phyloP scores from a whole-genome alignment of 2,113 vertebrate genomes.

The Sceloporus tristichus region DNA sequence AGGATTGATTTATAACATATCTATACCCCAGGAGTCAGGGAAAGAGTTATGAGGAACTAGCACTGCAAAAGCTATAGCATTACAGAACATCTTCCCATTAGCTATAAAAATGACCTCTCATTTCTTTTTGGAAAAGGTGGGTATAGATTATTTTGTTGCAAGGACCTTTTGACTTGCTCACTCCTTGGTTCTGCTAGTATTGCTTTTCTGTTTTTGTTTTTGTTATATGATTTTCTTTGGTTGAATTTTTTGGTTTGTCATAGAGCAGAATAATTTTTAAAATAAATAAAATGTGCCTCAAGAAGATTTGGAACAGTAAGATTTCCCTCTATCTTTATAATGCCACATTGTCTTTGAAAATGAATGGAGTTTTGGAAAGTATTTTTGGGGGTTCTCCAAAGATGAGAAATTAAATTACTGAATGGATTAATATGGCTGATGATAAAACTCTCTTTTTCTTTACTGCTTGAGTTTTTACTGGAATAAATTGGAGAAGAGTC shows the following conservation, averaged over 20 bases:
- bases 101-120: too few relatives aligned
- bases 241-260: neutral
- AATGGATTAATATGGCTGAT: neutral
- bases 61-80: too few relatives aligned
- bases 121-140: too few relatives aligned
- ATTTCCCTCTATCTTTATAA: neutral
- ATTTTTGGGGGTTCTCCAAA: neutral
- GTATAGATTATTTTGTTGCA: too few relatives aligned
- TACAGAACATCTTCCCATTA: too few relatives aligned
- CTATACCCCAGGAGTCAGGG: too few relatives aligned
- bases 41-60: too few relatives aligned
- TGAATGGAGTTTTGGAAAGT: neutral
- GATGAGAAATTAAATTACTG: neutral
- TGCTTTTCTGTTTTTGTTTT: neutral
- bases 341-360: neutral
- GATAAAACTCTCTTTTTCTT: neutral
- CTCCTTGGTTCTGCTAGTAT: neutral
- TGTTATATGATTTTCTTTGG: neutral
- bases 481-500: neutral
- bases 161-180: neutral
- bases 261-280: neutral
- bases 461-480: neutral
- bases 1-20: too few relatives aligned
- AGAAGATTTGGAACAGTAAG: neutral
- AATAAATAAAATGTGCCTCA: neutral